Base-by-base conservation (phyloP, 2,797 vertebrate genomes). In the Spatula clypeata region DNA sequence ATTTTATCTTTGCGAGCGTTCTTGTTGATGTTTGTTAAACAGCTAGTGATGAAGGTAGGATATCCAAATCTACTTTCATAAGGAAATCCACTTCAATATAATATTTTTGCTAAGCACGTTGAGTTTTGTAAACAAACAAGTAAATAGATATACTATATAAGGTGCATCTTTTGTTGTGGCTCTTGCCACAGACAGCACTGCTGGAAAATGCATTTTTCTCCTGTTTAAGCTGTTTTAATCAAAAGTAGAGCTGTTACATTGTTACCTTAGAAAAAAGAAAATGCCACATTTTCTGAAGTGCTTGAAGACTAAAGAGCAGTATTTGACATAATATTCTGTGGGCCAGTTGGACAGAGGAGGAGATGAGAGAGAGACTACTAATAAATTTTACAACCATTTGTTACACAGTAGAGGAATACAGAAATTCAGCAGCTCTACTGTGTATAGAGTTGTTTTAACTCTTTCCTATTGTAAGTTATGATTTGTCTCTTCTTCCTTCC, bases 11-110 rank as follows among this genome's bases (percentile, higher is more conserved):
- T 99, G 77, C 96, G 99, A 97, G 99, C 99, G 1, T 99, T 99
- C 95, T 97, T 99, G 75, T 92, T 99, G 96, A 97, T 99, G 97
- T 99, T 99, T 93, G 98, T 99, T 94, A 99, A 99, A 85, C 99
- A 99, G 81, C 98, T 99, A 57, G 99, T 99, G 75, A 99, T 99
- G 99, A 99, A 99, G 99, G 99, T 99, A 97, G 90, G 4, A 6
- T 74, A 32, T 74, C 27, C 32, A 21, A 19, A 6, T 53, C 83
- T 61, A 2, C 15, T 89, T 65, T 83, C 31, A 11, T 47, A 17
- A 91, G 40, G 15, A 74, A 71, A 38, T 74, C 9, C 3, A 13
- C 13, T 79, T 42, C 11, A 82, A 17, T 40, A 7, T 40, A 45
- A 10, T 4, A 8, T 32, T 90, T 69, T 55, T 47, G 11, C 10